phyloP scores from a whole-genome alignment of 1,140 invertebrate genomes.

The Platyura marginata region DNA sequence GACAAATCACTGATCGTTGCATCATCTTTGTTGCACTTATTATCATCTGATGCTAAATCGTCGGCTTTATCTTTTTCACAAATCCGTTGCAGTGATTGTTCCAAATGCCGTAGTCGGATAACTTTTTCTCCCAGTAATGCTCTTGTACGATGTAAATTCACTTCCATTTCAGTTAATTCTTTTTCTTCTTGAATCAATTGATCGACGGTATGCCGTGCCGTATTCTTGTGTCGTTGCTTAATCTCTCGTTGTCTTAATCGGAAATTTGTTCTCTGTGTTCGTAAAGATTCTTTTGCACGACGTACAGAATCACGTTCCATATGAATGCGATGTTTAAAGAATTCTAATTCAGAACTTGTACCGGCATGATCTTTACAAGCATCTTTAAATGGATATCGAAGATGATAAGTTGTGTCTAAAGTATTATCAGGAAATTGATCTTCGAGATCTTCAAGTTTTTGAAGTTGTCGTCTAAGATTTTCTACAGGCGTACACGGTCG shows the following conservation, averaged over 20 bases:
- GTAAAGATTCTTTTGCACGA: slow-evolving; percentile 47
- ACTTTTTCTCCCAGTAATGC: slow-evolving; percentile 61
- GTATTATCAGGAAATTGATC: slow-evolving; percentile 53
- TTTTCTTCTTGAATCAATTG: slow-evolving; percentile 50
- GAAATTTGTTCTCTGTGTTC: slow-evolving; percentile 21
- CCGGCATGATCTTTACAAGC: slow-evolving; percentile 25
- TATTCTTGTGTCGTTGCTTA: slow-evolving; percentile 14
- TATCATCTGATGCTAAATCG: slow-evolving; percentile 26
- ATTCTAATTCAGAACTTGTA: slow-evolving; percentile 48
- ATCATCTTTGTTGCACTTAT: slow-evolving; percentile 21
- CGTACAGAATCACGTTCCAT: slow-evolving; percentile 58
- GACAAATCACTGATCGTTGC: slow-evolving; percentile 42
- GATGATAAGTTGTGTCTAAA: slow-evolving; percentile 47
- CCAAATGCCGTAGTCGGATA: slow-evolving; percentile 52
- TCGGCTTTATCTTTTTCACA: slow-evolving; percentile 23
- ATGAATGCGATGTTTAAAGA: slow-evolving; percentile 58
- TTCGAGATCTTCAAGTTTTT: slow-evolving; percentile 59
- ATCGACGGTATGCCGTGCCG: slow-evolving; percentile 32
- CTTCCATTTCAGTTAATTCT: slow-evolving; percentile 61
- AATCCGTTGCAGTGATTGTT: slow-evolving; percentile 47
- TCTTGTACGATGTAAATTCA: slow-evolving; percentile 53
- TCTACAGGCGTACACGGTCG: slow-evolving; percentile 49
- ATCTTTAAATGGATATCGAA: slow-evolving; percentile 53
- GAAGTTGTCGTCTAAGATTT: slow-evolving; percentile 51
- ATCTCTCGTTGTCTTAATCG: slow-evolving; percentile 17